Base-by-base conservation (phyloP, 1,140 invertebrate genomes). In the Drosophila equinoxialis region DNA sequence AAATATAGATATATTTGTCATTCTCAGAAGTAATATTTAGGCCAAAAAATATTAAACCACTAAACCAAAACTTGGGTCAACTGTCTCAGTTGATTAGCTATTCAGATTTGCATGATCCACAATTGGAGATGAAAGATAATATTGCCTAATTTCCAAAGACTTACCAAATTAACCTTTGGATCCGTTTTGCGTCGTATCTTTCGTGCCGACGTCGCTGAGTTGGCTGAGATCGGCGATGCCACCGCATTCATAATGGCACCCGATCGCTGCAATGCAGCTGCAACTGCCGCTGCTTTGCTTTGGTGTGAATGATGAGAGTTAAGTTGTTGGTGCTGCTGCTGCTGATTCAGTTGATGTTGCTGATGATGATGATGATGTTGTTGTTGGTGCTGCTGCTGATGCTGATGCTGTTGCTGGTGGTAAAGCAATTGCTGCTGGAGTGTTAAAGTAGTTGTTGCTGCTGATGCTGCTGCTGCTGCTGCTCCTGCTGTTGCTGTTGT, bases 171-270 rank as follows among this genome's bases (percentile, higher is more conserved):
- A 30, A 83, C 87, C 81, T 92, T 92, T 58, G 91, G 80, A 73
- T 92, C 91, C 54, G 90, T 82, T 78, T 92, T 92, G 66, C 91
- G 78, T 45, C 91, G 86, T 60, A 92, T 90, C 65, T 92, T 92
- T 60, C 90, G 91, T 71, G 70, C 77, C 54, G 90, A 65, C 45
- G 89, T 83, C 77, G 89, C 81, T 75, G 90, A 69, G 74, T 87
- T 91, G 63, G 90, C 87, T 81, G 91, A 82, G 71, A 92, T 92
- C 76, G 91, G 90, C 76, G 91, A 90, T 71, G 90, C 91, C 65
- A 92, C 91, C 63, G 90, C 91, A 85, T 92, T 92, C 91, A 92
- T 92, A 77, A 77, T 92, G 87, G 74, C 89, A 59, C 78, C 58
- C 60, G 85, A 81, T 60, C 86, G 85, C 65, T 91, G 91, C 69